Evolutionary conservation across 1,140 invertebrate species (phyloP).

Genomic region (Episyrphus balteatus): DNA sequence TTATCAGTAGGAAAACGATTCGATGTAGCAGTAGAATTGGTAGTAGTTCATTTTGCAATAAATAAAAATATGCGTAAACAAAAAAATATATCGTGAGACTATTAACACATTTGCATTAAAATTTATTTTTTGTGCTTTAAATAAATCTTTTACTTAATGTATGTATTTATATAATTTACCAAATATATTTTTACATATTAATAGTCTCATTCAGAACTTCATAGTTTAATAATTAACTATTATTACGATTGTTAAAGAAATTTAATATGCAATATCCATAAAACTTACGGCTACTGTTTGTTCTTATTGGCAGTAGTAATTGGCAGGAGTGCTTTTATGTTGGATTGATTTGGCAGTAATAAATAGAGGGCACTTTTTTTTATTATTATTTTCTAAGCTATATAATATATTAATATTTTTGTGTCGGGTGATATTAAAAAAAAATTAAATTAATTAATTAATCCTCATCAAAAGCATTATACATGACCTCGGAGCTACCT

Average conservation of each 20-base stretch:
- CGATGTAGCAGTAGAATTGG: constrained; percentile 14
- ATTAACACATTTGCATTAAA: constrained; percentile 19
- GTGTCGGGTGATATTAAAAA: too few relatives aligned
- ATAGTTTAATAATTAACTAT: neutral
- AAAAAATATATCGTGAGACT: constrained; percentile 31
- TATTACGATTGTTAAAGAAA: neutral
- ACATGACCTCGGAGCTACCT: too few relatives aligned
- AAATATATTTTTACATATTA: constrained; percentile 18
- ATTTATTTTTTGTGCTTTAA: neutral
- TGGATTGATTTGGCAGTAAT: too few relatives aligned
- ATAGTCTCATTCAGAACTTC: constrained; percentile 35
- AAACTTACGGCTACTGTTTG: constrained; percentile 34
- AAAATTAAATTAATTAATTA: too few relatives aligned
- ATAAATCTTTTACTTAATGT: constrained; percentile 3
- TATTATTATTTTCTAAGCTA: too few relatives aligned
- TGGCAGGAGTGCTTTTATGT: neutral
- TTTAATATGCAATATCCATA: constrained; percentile 2
- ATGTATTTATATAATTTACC: constrained; percentile 4
- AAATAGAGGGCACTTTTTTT: too few relatives aligned
- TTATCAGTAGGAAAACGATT: constrained; percentile 5
- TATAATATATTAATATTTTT: too few relatives aligned
- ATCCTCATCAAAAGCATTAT: too few relatives aligned
- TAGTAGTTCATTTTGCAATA: constrained; percentile 5
- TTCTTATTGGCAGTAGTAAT: constrained; percentile 34
- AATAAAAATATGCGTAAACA: constrained; percentile 20